Conservation (phyloP, 2,113 vertebrate species). For the Tringa solitaria region DNA sequence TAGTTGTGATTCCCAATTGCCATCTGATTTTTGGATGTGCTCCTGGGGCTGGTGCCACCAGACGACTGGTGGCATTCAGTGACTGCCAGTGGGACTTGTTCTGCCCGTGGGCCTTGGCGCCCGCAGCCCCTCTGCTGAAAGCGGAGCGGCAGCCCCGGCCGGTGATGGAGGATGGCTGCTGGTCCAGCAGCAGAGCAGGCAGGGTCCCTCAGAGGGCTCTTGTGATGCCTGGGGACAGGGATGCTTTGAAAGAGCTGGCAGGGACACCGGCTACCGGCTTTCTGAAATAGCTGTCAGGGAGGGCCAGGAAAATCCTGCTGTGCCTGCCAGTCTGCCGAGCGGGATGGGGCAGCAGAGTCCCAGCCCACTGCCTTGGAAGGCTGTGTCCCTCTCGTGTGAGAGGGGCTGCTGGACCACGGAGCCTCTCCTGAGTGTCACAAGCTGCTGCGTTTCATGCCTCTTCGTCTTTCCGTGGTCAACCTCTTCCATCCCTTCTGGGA, state of each 20-base stretch:
- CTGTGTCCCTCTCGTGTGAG: not conserved
- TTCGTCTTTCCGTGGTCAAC: not conserved
- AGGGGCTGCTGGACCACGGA: not conserved
- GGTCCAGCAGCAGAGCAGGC: not conserved
- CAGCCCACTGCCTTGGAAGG: not conserved
- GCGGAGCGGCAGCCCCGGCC: not conserved
- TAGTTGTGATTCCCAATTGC: not conserved
- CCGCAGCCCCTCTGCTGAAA: not conserved
- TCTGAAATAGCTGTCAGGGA: not conserved
- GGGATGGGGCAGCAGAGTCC: not conserved
- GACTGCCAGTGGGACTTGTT: not conserved
- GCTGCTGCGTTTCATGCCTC: not conserved
- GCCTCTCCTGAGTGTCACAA: not conserved
- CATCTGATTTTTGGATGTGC: not conserved
- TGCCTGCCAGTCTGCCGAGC: not conserved
- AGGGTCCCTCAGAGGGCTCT: not conserved
- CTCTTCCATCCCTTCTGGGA: not conserved
- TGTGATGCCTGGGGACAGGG: not conserved
- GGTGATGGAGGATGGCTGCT: fast-evolving
- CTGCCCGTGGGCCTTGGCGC: not conserved
- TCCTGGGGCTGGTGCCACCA: not conserved
- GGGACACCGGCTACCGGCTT: not conserved
- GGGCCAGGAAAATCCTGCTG: not conserved
- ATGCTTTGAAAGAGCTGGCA: not conserved
- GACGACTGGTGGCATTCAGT: not conserved